Evolutionary conservation across 1,140 invertebrate species (phyloP).

Genomic region (honey bee (Apis mellifera)): Amel_HAv3.1 CM009940.2:5152501-5153000

Average conservation of each 20-base stretch:
- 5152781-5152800: not conserved
- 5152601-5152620: constrained; percentile 35
- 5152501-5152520: not conserved
- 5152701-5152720: not conserved
- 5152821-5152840: no score
- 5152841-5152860: no score
- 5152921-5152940: no score
- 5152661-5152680: not conserved
- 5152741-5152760: not conserved
- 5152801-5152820: not conserved
- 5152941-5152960: no score
- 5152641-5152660: constrained; percentile 18
- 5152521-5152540: not conserved
- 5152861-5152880: no score
- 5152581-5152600: constrained; percentile 11
- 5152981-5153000: no score
- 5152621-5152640: not conserved
- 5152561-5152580: constrained; percentile 34
- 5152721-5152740: not conserved
- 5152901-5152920: no score
- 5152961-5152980: no score
- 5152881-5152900: no score
- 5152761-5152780: not conserved
- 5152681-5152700: not conserved
- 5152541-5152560: not conserved